Conservation (phyloP, 2,888 invertebrate genomes). For the Aspidiotus destructor region DNA sequence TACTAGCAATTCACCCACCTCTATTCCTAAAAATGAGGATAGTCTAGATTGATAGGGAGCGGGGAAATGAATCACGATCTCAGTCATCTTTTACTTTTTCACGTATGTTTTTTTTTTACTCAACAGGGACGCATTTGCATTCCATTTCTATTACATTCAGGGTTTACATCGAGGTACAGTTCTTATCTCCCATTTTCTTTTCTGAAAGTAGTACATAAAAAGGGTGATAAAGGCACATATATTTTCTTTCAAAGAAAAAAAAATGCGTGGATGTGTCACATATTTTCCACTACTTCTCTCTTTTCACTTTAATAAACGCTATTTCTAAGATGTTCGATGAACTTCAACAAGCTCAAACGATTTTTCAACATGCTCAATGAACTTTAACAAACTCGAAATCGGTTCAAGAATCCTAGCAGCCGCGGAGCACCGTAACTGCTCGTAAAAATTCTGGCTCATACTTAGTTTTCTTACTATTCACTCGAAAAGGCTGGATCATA, state of each 20-base stretch:
- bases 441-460: neutral
- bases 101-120: no score
- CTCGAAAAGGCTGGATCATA: neutral
- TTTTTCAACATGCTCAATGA: neutral
- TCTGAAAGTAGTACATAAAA: no score
- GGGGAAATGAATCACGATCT: no score
- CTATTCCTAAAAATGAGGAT: constrained; percentile 29
- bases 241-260: no score
- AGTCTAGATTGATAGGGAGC: constrained; percentile 18
- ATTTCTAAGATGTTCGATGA: no score
- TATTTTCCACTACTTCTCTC: no score
- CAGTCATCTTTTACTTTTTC: no score
- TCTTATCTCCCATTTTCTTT: neutral
- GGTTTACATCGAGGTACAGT: neutral
- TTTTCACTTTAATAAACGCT: no score
- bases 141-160: neutral
- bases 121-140: neutral
- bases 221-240: no score
- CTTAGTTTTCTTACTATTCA: neutral
- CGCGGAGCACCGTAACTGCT: neutral
- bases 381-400: no score
- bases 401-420: constrained; percentile 4
- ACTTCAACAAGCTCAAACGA: no score
- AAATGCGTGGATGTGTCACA: no score
- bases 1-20: constrained; percentile 35